Evolutionary conservation across 2,888 invertebrate genomes (phyloP), one percentile per base, ranked within the genome.

Genomic region (Melanchra persicariae): DNA sequence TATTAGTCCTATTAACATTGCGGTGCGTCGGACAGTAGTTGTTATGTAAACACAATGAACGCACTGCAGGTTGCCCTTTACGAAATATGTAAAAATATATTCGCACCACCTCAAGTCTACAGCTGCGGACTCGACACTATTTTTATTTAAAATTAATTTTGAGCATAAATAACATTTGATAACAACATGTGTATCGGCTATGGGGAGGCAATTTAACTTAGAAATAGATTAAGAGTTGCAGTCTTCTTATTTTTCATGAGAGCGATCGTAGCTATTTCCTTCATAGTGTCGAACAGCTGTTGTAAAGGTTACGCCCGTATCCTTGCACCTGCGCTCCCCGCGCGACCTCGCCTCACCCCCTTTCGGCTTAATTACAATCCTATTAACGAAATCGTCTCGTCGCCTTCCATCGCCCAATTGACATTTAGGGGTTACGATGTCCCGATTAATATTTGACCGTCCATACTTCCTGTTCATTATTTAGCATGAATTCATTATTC

Each of bases 261-360:
- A 74, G 79, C 83, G 89, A 90, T 90, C 87, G 87, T 85, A 90
- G 90, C 85, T 86, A 91, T 93, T 94, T 93, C 92, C 92, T 92
- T 85, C 87, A 87, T 89, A 87, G 90, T 82, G 87, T 87, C 79
- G 88, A 93, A 91, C 95, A 95, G 95, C 95, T 96, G 95, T 93
- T 92, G 83, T 87, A 92, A 94, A 94, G 93, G 93, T 93, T 92
- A 94, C 94, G 91, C 94, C 94, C 91, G 90, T 89, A 90, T 91
- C 90, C 90, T 89, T 88, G 92, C 95, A 96, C 95, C 95, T 95
- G 95, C 94, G 83, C 77, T 79, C 82, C 87, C 84, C 82, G 81
- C 84, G 76, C 82, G 80, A 84, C 77, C 61, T 66, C 78, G 83
- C 89, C 88, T 89, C 89, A 89, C 87, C 88, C 88, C 89, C 88